A percentile compares a stretch with the other conserved stretches of the same genome.
Evolutionary conservation across 2,888 invertebrate genomes (phyloP).

Genomic region (Netelia virgata): DNA sequence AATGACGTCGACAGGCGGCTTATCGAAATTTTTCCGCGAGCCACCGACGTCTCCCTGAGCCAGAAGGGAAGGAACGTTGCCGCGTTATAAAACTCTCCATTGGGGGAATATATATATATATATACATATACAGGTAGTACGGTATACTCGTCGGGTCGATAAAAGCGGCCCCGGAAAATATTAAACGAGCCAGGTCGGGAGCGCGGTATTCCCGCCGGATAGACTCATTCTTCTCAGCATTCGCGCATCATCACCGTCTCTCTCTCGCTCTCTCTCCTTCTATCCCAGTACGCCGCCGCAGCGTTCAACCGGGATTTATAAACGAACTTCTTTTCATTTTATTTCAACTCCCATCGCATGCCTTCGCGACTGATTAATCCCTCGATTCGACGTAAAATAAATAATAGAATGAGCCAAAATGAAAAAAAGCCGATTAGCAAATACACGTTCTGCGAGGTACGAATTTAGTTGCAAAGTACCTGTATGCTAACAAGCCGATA

Average conservation of each 20-base stretch:
- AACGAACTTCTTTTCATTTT: conserved; percentile 1
- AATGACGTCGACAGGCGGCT: conserved; percentile 67
- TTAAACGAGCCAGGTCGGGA: conserved; percentile 50
- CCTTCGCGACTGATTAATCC: conserved; percentile 15
- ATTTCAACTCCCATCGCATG: background rate
- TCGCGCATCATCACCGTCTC: conserved; percentile 42
- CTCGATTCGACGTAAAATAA: conserved; percentile 16
- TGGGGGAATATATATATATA: conserved; percentile 9
- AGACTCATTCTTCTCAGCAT: conserved; percentile 59
- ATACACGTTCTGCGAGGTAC: background rate
- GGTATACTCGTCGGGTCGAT: conserved; percentile 41
- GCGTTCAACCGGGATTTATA: conserved; percentile 29
- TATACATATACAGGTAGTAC: conserved; percentile 12
- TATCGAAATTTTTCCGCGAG: conserved; percentile 59
- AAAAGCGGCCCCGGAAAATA: conserved; percentile 58
- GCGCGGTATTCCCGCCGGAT: conserved; percentile 53
- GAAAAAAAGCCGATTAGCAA: conserved; percentile 13
- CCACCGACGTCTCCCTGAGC: conserved; percentile 35
- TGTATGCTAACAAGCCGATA: conserved; percentile 21
- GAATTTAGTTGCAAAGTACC: conserved; percentile 14
- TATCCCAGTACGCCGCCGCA: background rate
- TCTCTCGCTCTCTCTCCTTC: background rate
- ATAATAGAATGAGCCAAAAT: background rate
- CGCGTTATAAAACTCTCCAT: conserved; percentile 28
- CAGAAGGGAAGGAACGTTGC: conserved; percentile 39